phyloP scores from a whole-genome alignment of 2,797 vertebrate species.

The Ibycter americanus region DNA sequence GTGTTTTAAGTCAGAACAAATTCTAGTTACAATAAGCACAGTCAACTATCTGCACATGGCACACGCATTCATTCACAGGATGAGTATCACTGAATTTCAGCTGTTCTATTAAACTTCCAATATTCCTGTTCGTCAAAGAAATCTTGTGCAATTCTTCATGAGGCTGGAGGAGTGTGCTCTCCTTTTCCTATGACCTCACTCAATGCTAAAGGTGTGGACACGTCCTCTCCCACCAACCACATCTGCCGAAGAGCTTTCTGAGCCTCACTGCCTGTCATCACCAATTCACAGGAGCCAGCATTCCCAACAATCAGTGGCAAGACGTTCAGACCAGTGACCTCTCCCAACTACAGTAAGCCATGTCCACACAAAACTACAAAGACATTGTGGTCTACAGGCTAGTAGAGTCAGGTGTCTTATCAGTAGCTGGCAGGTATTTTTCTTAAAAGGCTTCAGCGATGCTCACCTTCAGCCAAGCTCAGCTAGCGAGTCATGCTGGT shows the following conservation, averaged over 20 bases:
- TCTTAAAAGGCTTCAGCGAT: neutral
- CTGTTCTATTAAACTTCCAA: neutral
- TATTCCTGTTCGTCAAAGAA: neutral
- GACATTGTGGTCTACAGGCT: neutral
- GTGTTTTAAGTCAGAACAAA: neutral
- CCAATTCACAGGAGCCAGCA: neutral
- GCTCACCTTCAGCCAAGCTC: neutral
- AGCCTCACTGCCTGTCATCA: accelerated
- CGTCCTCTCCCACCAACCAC: neutral
- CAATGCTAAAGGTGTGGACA: neutral
- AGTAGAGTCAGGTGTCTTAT: neutral
- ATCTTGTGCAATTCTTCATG: neutral
- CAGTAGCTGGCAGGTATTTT: neutral
- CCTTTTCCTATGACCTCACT: neutral
- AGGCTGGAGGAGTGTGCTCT: neutral
- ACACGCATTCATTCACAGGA: neutral
- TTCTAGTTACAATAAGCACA: neutral
- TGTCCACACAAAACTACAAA: neutral
- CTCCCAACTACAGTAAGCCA: neutral
- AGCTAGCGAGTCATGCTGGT: neutral
- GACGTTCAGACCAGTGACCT: neutral
- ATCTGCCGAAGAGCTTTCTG: neutral
- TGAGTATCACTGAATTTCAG: neutral
- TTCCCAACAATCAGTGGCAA: neutral
- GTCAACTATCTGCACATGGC: neutral